Evolutionary conservation across 1,140 invertebrate genomes (phyloP), one percentile per base, ranked within the genome.

Genomic region (Meloidogyne chitwoodi): DNA sequence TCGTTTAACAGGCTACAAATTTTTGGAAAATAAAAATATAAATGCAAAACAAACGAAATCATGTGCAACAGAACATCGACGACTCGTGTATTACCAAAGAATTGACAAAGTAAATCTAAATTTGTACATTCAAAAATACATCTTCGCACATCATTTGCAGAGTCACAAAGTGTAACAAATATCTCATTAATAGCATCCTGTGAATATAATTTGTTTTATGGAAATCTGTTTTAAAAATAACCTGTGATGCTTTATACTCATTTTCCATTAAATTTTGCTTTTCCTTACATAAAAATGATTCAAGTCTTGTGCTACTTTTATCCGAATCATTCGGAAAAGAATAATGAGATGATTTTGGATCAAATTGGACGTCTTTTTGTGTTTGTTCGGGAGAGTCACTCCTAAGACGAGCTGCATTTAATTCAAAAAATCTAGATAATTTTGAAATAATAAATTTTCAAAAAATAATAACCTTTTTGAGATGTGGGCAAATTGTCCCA

Each of bases 51-150:
- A 56, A 56, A 41, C 11, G 79, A 78, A 24, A 78, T 83, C 82
- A 83, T 81, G 48, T 84, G 80, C 78, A 83, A 82, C 26, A 81
- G 29, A 63, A 81, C 44, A 64, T 84, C 80, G n/a, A 61, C 72
- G 11, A 62, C 48, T 80, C 72, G 48, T 11, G 26, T 65, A 38
- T 41, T 48, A n/a, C 82, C 79, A 64, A 83, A 83, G 38, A 82
- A 82, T 56, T 76, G 34, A 29, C 81, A 84, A 22, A 82, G 63
- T 16, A 77, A 68, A 16, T 74, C 65, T 6, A 82, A 63, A 76
- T 82, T 82, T 26, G 56, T 61, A 11, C 14, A 29, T 8, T 56
- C 64, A 66, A 82, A 80, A 12, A 82, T 24, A 48, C 68, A 71
- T 27, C 80, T 74, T 38, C 73, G 67, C 56, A 84, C 78, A 24